Percentiles rank a stretch among this genome's conserved stretches.
phyloP scores from a whole-genome alignment of 2,797 vertebrate genomes.

The Sylvia borin region DNA sequence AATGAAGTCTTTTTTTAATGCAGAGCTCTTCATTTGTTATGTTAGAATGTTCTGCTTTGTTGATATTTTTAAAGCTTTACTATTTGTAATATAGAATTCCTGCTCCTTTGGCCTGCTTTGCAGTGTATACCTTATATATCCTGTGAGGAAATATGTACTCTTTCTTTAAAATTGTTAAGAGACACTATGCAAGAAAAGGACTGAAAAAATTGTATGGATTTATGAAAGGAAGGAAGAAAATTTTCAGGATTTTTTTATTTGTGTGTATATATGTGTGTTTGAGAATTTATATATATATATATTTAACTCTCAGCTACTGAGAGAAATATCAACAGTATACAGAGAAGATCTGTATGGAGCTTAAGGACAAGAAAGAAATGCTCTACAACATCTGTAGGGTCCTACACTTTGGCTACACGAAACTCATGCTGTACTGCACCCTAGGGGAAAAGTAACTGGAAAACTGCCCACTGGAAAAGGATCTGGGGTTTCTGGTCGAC shows the following conservation, averaged over 20 bases:
- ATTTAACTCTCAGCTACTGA: background rate
- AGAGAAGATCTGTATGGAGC: background rate
- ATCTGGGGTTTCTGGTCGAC: background rate
- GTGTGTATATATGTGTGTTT: background rate
- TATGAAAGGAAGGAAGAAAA: background rate
- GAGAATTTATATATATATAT: background rate
- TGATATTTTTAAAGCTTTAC: conserved; percentile 70
- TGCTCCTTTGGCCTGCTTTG: conserved; percentile 38
- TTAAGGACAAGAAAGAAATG: background rate
- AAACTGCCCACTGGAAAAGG: background rate
- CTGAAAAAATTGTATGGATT: background rate
- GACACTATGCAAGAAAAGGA: background rate
- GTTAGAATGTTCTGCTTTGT: conserved; percentile 50
- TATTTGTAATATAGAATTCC: conserved; percentile 67
- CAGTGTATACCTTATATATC: conserved; percentile 57
- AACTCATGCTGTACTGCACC: background rate
- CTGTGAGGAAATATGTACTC: conserved; percentile 50
- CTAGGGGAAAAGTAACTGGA: background rate
- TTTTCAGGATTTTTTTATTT: background rate
- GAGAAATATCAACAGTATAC: background rate
- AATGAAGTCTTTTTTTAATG: conserved; percentile 70
- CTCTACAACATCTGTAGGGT: background rate
- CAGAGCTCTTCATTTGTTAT: conserved; percentile 52
- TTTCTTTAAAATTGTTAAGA: conserved; percentile 43
- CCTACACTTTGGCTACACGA: background rate